These are phyloP conservation scores for Neopelma chrysocephalum DNA, from an alignment of 2,797 vertebrate genomes.

Conservation along the genomic window DNA sequence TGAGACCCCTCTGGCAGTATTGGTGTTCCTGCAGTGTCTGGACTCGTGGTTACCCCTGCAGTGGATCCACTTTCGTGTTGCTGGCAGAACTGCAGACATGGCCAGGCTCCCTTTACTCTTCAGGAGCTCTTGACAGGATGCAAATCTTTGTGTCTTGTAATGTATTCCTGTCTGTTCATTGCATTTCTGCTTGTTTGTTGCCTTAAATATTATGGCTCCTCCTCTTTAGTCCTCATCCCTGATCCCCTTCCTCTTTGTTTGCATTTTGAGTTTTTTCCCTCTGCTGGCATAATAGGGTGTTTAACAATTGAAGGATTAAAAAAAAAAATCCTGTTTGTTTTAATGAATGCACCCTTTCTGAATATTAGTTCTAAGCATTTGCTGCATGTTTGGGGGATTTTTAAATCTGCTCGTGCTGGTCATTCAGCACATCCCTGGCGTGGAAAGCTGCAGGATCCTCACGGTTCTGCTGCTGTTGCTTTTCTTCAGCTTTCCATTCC, in stretches of 20 bases:
- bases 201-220: not conserved
- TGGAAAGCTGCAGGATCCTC: not conserved
- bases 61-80: not conserved
- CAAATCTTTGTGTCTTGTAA: rapidly evolving
- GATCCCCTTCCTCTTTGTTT: not conserved
- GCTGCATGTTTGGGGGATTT: not conserved
- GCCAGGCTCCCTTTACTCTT: not conserved
- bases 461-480: not conserved
- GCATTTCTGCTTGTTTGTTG: not conserved
- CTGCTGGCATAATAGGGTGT: not conserved
- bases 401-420: not conserved
- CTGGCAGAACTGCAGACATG: not conserved
- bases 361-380: not conserved
- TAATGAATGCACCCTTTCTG: not conserved
- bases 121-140: not conserved
- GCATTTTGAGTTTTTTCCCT: not conserved
- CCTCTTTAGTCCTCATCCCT: not conserved
- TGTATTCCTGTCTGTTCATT: not conserved
- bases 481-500: not conserved
- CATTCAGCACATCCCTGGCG: not conserved
- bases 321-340: not conserved
- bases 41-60: not conserved
- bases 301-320: not conserved
- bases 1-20: not conserved
- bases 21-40: not conserved